Evolutionary conservation across 1,140 invertebrate species (phyloP), one percentile per base, ranked within the genome.

Genomic region (Camponotus vicinus): DNA sequence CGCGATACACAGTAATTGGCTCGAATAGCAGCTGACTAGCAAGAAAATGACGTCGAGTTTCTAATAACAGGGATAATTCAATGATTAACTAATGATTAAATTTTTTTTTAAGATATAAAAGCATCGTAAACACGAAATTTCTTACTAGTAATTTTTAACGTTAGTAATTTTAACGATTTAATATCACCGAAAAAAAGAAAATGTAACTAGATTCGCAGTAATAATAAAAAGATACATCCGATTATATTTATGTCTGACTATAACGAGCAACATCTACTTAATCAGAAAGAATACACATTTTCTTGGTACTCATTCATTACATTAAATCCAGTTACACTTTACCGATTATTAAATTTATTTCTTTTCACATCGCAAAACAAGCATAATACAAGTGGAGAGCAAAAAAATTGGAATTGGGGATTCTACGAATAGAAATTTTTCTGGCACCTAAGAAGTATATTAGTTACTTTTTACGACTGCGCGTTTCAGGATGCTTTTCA

Each of bases 41-140:
- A 18, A 77, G 76, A 40, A 80, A 37, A n/a, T 67, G 67, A 71
- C 63, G 66, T 66, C 79, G 76, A 73, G 57, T 83, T 59, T 18
- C 87, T 42, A 69, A 55, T 70, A 80, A 52, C 57, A 49, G 49
- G 69, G 69, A 27, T 67, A 21, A 80, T 40, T 57, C 27, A 40
- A 55, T 21, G 37, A 59, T 80, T 42, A 70, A 70, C n/a, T 21
- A 21, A 21, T 21, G 21, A 21, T 21, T 21, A 21, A 21, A 21
- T 21, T 21, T 40, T 40, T 40, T 40, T 40, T 40, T 40, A 18
- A 2, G 3, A 40, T 37, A n/a, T 18, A 21, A 4, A n/a, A 34
- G 32, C 3, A 13, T 27, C 3, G 32, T 34, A 15, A 59, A 27
- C 6, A 18, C 3, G n/a, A 40, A n/a, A 55, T 18, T 3, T 6